Percentiles rank a stretch among this genome's conserved stretches.
These are phyloP conservation scores for Chloroclystis v-ata DNA, from an alignment of 2,888 invertebrate species.

Conservation along the genomic window DNA sequence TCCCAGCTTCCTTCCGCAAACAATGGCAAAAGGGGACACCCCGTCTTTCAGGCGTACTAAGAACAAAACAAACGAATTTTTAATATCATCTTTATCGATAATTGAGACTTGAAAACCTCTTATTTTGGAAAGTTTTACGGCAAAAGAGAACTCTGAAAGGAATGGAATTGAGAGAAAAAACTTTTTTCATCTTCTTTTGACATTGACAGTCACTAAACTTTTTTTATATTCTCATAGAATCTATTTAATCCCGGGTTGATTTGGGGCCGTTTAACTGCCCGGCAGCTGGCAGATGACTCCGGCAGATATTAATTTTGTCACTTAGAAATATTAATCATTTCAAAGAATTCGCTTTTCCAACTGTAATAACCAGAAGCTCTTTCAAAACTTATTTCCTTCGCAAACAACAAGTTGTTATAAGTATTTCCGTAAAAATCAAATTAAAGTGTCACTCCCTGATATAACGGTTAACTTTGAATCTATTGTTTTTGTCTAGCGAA, in stretches of 20 bases:
- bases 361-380: conserved; percentile 15
- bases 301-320: conserved; percentile 52
- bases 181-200: conserved; percentile 79
- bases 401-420: conserved; percentile 16
- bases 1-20: conserved; percentile 69
- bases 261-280: conserved; percentile 59
- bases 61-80: conserved; percentile 79
- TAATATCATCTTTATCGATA: conserved; percentile 78
- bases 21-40: conserved; percentile 72
- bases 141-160: conserved; percentile 71
- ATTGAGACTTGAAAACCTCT: conserved; percentile 77
- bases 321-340: conserved; percentile 17
- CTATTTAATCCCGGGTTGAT: conserved; percentile 74
- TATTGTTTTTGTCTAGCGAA: neutral
- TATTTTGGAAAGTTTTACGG: conserved; percentile 76
- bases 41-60: conserved; percentile 65
- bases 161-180: conserved; percentile 73
- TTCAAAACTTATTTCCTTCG: conserved; percentile 12
- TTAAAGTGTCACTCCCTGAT: conserved; percentile 16
- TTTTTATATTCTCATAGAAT: conserved; percentile 68
- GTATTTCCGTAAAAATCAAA: conserved; percentile 17
- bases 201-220: conserved; percentile 76
- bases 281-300: conserved; percentile 62
- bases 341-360: conserved; percentile 6
- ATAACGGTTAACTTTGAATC: neutral